phyloP scores from a whole-genome alignment of 2,888 invertebrate genomes.

The Tetragnatha montana region DNA sequence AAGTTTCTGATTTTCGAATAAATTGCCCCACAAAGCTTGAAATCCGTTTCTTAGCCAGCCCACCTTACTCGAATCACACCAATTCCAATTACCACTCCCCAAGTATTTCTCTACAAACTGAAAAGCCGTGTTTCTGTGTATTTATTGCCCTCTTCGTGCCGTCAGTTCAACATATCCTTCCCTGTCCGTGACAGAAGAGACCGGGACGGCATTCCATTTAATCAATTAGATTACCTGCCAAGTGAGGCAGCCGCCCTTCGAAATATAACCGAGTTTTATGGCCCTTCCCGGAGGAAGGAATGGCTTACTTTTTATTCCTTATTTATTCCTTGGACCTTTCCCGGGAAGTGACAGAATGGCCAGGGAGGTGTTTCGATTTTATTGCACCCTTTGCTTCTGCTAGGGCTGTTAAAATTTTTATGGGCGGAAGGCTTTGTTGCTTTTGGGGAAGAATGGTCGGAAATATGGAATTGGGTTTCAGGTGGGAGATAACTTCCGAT shows the following conservation, averaged over 20 bases:
- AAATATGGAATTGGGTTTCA: not conserved
- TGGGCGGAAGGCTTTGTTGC: not conserved
- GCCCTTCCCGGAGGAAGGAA: conserved; percentile 42
- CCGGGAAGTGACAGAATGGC: conserved; percentile 2
- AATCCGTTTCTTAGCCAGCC: too few species aligned
- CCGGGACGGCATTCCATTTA: conserved; percentile 53
- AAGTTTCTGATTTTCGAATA: too few species aligned
- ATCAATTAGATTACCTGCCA: conserved; percentile 67
- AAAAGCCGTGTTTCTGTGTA: not conserved
- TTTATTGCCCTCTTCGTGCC: not conserved
- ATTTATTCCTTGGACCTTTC: not conserved
- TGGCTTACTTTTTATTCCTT: conserved; percentile 36
- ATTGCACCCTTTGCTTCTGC: conserved; percentile 31
- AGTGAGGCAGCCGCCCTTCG: conserved; percentile 26
- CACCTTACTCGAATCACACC: not conserved
- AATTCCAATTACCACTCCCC: not conserved
- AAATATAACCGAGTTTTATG: conserved; percentile 55
- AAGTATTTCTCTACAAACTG: not conserved
- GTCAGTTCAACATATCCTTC: not conserved
- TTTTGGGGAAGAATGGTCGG: not conserved
- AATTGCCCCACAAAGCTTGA: too few species aligned
- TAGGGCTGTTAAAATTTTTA: not conserved
- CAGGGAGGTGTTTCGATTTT: conserved; percentile 30
- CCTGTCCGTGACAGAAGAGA: not conserved
- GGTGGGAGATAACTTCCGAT: not conserved